Evolutionary conservation across 2,113 vertebrate species (phyloP).

Genomic region (Gasterosteus aculeatus): DNA sequence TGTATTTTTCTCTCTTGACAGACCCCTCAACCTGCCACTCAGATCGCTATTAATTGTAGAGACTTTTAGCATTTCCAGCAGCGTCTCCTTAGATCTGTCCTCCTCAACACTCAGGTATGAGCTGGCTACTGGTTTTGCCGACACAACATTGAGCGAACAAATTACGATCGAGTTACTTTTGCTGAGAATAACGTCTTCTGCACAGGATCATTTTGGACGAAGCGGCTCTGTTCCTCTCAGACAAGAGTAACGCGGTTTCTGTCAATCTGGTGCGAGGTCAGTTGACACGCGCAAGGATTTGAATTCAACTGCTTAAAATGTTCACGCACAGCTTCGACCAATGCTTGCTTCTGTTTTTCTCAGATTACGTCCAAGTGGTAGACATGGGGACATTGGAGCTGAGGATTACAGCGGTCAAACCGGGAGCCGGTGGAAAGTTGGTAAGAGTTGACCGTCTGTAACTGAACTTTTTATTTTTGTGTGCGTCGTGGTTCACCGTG

Average conservation of each 20-base stretch:
- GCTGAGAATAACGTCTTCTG: constrained; percentile 7
- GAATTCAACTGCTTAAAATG: background rate
- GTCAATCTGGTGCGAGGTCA: constrained; percentile 92
- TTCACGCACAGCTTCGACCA: background rate
- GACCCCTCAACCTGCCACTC: constrained; percentile 91
- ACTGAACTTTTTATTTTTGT: background rate
- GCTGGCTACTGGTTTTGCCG: background rate
- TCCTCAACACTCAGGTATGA: constrained; percentile 93
- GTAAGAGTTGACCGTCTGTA: constrained; percentile 74
- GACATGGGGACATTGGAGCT: constrained; percentile 96
- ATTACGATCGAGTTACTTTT: background rate
- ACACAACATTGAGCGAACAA: background rate
- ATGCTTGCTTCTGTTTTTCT: constrained; percentile 33
- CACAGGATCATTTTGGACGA: constrained; percentile 96
- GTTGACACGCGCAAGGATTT: background rate
- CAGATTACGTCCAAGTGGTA: constrained; percentile 97
- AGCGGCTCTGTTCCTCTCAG: constrained; percentile 93
- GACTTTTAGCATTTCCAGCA: constrained; percentile 97
- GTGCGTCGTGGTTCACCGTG: background rate
- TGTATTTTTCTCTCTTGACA: constrained; percentile 60
- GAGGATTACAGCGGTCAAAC: constrained; percentile 92
- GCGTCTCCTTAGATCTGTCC: constrained; percentile 90
- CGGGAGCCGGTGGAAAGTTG: constrained; percentile 85
- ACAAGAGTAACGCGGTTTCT: constrained; percentile 89
- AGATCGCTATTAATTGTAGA: constrained; percentile 92